Percentiles rank a stretch among this genome's conserved stretches.
Evolutionary conservation across 2,113 vertebrate species (phyloP).

Genomic region (Colius striatus): DNA sequence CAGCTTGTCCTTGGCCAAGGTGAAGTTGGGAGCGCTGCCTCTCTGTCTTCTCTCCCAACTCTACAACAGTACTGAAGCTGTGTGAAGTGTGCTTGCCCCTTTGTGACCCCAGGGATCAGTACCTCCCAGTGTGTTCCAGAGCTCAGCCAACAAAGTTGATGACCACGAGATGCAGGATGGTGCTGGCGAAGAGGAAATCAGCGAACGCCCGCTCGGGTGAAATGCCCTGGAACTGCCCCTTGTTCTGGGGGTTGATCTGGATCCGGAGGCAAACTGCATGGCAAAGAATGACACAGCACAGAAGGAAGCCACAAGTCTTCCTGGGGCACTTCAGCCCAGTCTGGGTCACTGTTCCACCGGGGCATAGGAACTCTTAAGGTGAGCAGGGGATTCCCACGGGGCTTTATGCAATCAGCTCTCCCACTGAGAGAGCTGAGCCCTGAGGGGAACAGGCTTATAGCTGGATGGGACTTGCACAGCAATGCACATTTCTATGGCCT

Average conservation of each 20-base stretch:
- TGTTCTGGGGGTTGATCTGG: constrained; percentile 98
- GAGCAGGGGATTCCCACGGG: too few relatives aligned
- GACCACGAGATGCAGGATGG: constrained; percentile 94
- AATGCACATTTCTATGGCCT: too few relatives aligned
- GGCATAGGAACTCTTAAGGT: too few relatives aligned
- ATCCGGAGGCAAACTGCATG: constrained; percentile 92
- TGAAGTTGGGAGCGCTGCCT: neutral
- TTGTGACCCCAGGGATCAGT: neutral
- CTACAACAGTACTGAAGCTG: neutral
- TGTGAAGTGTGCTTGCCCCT: neutral
- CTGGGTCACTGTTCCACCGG: neutral
- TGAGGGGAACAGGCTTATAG: too few relatives aligned
- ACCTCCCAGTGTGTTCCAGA: neutral
- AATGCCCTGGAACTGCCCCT: constrained; percentile 92
- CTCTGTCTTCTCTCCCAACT: neutral
- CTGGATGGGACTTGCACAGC: too few relatives aligned
- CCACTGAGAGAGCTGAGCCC: too few relatives aligned
- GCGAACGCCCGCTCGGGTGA: constrained; percentile 95
- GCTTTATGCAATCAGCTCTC: too few relatives aligned
- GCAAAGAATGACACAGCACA: neutral
- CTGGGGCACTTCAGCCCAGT: neutral
- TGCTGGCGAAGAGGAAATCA: constrained; percentile 96
- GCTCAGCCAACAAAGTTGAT: constrained; percentile 97
- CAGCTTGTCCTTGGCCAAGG: neutral
- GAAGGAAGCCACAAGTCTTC: rapidly evolving